phyloP scores from a whole-genome alignment of 2,888 invertebrate species.

The Glyphotaelius pellucidus region DNA sequence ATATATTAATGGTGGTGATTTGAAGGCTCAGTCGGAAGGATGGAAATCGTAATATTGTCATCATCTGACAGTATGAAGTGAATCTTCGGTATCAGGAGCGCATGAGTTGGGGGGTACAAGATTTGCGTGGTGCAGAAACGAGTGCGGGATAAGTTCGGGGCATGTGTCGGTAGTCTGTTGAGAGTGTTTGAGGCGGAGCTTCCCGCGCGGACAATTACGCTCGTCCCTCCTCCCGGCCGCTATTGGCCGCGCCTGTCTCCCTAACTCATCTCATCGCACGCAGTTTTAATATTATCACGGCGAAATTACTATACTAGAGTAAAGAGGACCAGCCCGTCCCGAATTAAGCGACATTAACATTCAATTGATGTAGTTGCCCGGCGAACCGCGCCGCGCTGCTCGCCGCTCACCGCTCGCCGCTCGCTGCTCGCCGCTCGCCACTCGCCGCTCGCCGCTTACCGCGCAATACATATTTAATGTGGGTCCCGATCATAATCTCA shows the following conservation, averaged over 20 bases:
- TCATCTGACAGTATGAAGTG: neutral
- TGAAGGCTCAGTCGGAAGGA: neutral
- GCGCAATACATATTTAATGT: constrained; percentile 16
- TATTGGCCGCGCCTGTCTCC: constrained; percentile 60
- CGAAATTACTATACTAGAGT: constrained; percentile 62
- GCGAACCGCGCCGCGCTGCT: constrained; percentile 20
- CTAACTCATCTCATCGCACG: constrained; percentile 58
- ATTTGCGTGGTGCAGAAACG: constrained; percentile 45
- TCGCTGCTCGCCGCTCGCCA: constrained; percentile 22
- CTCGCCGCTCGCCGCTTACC: constrained; percentile 52
- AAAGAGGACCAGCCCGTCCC: constrained; percentile 58
- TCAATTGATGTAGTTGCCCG: constrained; percentile 61
- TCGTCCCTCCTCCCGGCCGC: constrained; percentile 55
- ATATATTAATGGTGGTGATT: neutral
- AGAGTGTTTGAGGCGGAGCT: constrained; percentile 49
- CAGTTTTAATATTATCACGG: constrained; percentile 51
- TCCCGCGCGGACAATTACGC: constrained; percentile 48
- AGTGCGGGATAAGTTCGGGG: constrained; percentile 35
- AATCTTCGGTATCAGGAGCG: neutral
- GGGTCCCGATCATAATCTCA: constrained; percentile 23
- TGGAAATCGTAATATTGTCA: neutral
- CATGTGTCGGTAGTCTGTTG: neutral
- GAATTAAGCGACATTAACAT: constrained; percentile 66
- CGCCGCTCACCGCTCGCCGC: constrained; percentile 44
- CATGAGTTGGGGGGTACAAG: constrained; percentile 30